phyloP scores from a whole-genome alignment of 2,113 vertebrate genomes.

The Dascyllus trimaculatus region DNA sequence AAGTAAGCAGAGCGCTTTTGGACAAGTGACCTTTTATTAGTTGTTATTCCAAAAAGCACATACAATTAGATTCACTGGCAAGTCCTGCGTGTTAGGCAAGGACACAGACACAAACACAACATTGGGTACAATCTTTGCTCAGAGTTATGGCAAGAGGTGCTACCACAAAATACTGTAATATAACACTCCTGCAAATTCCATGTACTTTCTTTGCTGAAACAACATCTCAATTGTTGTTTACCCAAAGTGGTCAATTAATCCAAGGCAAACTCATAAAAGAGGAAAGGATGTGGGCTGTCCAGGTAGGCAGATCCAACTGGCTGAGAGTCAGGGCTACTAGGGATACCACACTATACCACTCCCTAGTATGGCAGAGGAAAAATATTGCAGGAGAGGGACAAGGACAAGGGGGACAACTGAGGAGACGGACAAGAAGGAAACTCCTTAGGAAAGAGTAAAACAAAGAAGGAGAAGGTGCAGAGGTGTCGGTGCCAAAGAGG shows the following conservation, averaged over 20 bases:
- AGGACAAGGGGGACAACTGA: conserved; percentile 19
- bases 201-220: conserved; percentile 71
- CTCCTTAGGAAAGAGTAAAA: conserved; percentile 12
- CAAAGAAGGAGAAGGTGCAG: conserved; percentile 21
- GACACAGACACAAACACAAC: conserved; percentile 50
- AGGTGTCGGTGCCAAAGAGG: conserved; percentile 3
- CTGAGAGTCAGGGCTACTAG: conserved; percentile 46
- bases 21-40: conserved; percentile 77
- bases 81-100: conserved; percentile 29
- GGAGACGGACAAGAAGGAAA: conserved; percentile 2
- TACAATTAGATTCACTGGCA: conserved; percentile 65
- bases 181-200: conserved; percentile 68
- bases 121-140: conserved; percentile 38
- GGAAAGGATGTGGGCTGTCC: conserved; percentile 69
- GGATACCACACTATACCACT: conserved; percentile 45
- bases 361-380: conserved; percentile 25
- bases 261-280: conserved; percentile 74
- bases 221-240: conserved; percentile 73
- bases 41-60: conserved; percentile 69
- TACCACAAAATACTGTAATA: conserved; percentile 66
- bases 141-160: conserved; percentile 52
- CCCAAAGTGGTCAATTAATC: conserved; percentile 77
- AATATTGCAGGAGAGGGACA: neutral
- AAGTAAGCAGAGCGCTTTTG: conserved; percentile 63
- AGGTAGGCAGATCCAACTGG: conserved; percentile 62